Evolutionary conservation across 2,113 vertebrate genomes (phyloP), one percentile per base, ranked within the genome.

Genomic region (Thamnaconus septentrionalis): DNA sequence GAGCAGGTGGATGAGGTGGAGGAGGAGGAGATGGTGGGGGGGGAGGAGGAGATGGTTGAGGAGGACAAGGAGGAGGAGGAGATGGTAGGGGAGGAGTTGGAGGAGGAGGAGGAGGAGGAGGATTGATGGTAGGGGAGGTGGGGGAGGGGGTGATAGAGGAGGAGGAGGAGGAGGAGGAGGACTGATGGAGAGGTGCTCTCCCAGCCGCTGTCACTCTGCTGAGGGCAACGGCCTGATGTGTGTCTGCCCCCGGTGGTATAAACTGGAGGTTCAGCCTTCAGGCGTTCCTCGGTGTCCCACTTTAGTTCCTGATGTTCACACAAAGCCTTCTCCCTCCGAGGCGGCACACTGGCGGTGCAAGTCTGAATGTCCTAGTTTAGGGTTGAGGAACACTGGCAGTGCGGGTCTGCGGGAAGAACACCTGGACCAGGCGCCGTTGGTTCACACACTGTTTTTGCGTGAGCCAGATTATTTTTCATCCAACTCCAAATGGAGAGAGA

Each of bases 281-380:
- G 80, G 78, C 76, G 7, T 57, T 72, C 8, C 47, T 54, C 18
- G 5, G 41, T 79, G 82, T 40, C 80, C 86, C 58, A 75, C 49
- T 84, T 85, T 74, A 18, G n/a, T 12, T 41, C 57, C 48, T 1
- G 6, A 7, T 4, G 10, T 77, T 62, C 74, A 57, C 41, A 77
- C 31, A 53, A 31, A 47, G 53, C 46, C 39, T 42, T 48, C 8
- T 58, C 74, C 56, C 59, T 55, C 53, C n/a, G 10, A 60, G 46
- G 44, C 47, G 39, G 8, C 12, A 41, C 45, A 59, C 52, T 50
- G 43, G 4, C 0, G 4, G 5, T 63, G 8, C 9, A 49, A 75
- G 45, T 43, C 63, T 41, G 3, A 10, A 48, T 58, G 12, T 57
- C 5, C 41, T 47, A 7, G 57, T 64, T 67, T 68, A 4, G 54